Evolutionary conservation across 2,113 vertebrate species (phyloP).

Genomic region (Ciconia boyciana): DNA sequence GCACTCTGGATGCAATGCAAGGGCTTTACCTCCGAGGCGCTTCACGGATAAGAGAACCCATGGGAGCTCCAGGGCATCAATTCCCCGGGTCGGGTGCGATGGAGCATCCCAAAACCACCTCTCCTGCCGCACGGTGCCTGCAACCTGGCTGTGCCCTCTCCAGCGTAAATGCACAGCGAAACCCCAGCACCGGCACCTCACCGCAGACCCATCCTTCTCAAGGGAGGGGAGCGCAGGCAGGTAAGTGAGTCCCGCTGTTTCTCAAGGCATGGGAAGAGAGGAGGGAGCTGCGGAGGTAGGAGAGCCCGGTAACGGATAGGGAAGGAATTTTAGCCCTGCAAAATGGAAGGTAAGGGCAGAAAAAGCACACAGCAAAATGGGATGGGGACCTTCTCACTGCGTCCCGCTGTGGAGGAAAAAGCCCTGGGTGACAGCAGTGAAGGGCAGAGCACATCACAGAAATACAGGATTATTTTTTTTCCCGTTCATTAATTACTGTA

Average conservation of each 20-base stretch:
- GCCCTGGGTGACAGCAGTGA: neutral
- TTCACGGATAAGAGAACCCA: neutral
- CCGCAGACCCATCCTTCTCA: fast-evolving
- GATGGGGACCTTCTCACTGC: neutral
- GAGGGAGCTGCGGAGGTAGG: neutral
- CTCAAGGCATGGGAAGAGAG: neutral
- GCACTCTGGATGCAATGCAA: fast-evolving
- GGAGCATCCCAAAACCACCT: neutral
- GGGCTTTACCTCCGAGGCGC: fast-evolving
- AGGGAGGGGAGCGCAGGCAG: neutral
- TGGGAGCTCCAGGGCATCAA: neutral
- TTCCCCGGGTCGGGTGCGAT: fast-evolving
- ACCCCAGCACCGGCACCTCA: neutral
- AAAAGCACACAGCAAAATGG: neutral
- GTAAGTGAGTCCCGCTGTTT: neutral
- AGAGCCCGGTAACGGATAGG: neutral
- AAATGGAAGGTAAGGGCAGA: neutral
- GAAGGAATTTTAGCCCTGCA: neutral
- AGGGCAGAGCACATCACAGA: neutral
- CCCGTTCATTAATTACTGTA: neutral
- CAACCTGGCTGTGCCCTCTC: neutral
- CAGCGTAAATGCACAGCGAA: neutral
- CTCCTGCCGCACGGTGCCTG: neutral
- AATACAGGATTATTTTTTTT: neutral
- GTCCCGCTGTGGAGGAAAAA: neutral